A percentile compares a stretch with the other conserved stretches of the same genome.
Evolutionary conservation across 2,797 vertebrate genomes (phyloP).

Genomic region (Vultur gryphus): DNA sequence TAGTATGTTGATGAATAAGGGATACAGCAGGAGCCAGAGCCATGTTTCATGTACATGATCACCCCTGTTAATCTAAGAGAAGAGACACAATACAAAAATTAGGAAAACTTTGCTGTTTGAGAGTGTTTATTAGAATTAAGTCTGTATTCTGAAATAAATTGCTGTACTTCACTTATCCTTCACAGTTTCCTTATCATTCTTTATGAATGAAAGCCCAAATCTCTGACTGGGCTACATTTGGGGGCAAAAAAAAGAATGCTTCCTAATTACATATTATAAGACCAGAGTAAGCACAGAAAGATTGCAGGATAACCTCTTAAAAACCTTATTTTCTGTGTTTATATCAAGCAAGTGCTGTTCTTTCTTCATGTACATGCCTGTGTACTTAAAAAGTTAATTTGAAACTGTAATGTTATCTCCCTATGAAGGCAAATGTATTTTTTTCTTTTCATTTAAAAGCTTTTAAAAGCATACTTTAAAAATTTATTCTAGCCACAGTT

Average conservation of each 20-base stretch:
- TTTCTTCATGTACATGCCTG: not conserved
- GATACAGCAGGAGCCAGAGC: not conserved
- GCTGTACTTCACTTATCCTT: not conserved
- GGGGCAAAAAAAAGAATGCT: not conserved
- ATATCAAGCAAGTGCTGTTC: not conserved
- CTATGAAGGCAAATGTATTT: not conserved
- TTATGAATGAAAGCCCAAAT: not conserved
- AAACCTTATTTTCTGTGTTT: not conserved
- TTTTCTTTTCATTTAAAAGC: not conserved
- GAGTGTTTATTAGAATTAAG: not conserved
- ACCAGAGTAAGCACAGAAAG: not conserved
- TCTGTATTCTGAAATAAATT: not conserved
- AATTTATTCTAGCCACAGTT: constrained; percentile 21
- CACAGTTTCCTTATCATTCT: not conserved
- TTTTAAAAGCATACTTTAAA: constrained; percentile 22
- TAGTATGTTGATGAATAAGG: not conserved
- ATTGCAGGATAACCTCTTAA: not conserved
- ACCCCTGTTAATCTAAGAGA: not conserved
- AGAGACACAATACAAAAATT: not conserved
- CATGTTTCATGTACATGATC: not conserved
- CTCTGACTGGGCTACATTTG: not conserved
- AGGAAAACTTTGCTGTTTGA: not conserved
- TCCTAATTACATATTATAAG: not conserved
- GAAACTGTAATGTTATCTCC: not conserved
- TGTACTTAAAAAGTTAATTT: constrained; percentile 10